Evolutionary conservation across 1,140 invertebrate genomes (phyloP), one percentile per base, ranked within the genome.

Genomic region (Drosophila lini): DNA sequence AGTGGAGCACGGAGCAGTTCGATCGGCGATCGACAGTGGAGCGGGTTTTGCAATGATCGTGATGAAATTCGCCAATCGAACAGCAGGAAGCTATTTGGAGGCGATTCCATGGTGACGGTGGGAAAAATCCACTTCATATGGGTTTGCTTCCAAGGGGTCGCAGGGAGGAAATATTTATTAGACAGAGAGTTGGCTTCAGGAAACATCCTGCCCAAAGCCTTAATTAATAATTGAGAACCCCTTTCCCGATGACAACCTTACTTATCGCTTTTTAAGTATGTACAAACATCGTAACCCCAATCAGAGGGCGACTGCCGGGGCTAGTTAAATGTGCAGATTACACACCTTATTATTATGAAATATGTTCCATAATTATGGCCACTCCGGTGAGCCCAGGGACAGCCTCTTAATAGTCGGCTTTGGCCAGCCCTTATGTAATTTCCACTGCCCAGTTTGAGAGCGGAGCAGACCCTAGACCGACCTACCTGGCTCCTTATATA

Each of bases 341-440:
- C 83, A 88, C 83, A 88, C 82, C 83, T 82, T 82, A 88, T 88
- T 88, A 86, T 86, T 86, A 83, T 82, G 80, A 86, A 86, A 86
- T 86, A 86, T 86, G 70, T 77, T 74, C 80, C 71, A 73, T 83
- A 86, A 88, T 86, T 83, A 86, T 80, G 83, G 71, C 74, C 64
- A 78, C 67, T 40, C 32, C 61, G 45, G 40, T 19, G 67, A 71
- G 67, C 68, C 57, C 38, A 53, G 78, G 74, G 62, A 64, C 78
- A 78, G 77, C 71, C 80, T 77, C 83, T 85, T 83, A 80, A 83
- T 83, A 80, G 81, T 62, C 41, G 56, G 11, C 44, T 61, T 58
- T 53, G 34, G 47, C 25, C 52, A 50, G 47, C 68, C 79, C 82
- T 88, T 85, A 88, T 86, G 82, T 82, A 86, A 86, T 81, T 85